Conservation (phyloP, 2,113 vertebrate species). For the Ctenodactylus gundi region DNA sequence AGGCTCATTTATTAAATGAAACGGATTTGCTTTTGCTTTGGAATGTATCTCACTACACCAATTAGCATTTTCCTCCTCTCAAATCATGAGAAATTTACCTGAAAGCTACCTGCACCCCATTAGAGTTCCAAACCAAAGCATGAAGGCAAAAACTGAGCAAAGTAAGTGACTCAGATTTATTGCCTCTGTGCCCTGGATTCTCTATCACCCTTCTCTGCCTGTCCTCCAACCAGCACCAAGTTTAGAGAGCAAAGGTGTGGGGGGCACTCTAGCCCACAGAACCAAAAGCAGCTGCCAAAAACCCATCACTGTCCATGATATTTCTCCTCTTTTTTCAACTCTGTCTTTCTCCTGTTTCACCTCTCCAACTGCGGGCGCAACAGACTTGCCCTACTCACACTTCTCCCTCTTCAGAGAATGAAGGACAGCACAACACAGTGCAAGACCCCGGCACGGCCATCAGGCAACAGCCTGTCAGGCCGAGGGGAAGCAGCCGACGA, state of each 20-base stretch:
- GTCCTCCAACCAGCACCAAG: not conserved
- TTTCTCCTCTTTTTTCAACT: not conserved
- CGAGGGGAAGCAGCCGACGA: not conserved
- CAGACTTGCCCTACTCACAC: not conserved
- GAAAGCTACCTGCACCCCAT: not conserved
- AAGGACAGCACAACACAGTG: not conserved
- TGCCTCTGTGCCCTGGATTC: not conserved
- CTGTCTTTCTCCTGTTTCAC: not conserved
- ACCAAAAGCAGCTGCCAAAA: not conserved
- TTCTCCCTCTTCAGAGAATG: not conserved
- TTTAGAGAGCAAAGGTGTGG: not conserved
- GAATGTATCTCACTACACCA: not conserved
- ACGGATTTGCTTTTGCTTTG: not conserved
- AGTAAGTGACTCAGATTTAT: not conserved
- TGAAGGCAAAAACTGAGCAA: not conserved
- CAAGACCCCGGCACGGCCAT: not conserved
- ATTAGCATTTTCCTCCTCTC: not conserved
- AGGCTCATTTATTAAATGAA: not conserved
- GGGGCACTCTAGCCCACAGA: not conserved
- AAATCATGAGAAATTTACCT: too few relatives aligned
- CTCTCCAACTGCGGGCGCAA: not conserved
- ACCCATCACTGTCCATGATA: not conserved
- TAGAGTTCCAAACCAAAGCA: not conserved
- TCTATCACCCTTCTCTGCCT: not conserved
- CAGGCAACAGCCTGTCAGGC: not conserved